phyloP scores from a whole-genome alignment of 2,888 invertebrate genomes.

The Brachyopa scutellaris region DNA sequence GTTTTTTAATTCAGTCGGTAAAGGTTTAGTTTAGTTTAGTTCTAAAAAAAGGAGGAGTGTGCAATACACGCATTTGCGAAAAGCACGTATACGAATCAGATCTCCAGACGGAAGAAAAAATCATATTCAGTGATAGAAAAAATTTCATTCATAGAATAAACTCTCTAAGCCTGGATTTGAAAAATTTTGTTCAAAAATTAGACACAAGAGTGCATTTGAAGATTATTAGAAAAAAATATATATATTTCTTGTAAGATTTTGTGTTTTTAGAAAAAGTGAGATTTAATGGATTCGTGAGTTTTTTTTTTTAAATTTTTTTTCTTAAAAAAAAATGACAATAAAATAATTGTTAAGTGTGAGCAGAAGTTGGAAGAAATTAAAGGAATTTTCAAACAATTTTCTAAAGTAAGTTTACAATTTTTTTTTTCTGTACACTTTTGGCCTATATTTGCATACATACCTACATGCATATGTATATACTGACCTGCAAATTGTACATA shows the following conservation, averaged over 20 bases:
- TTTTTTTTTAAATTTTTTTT: too few relatives aligned
- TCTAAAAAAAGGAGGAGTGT: slow-evolving; percentile 66
- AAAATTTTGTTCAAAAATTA: background rate
- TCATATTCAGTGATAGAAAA: slow-evolving; percentile 1
- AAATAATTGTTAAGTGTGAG: slow-evolving; percentile 21
- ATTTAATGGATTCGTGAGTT: too few relatives aligned
- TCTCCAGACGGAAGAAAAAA: slow-evolving; percentile 3
- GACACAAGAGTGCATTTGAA: slow-evolving; percentile 4
- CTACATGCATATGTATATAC: background rate
- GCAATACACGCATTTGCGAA: slow-evolving; percentile 18
- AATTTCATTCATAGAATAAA: background rate
- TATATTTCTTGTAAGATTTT: background rate
- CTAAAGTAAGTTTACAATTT: slow-evolving; percentile 28
- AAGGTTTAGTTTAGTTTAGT: slow-evolving; percentile 80
- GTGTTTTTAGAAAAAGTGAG: slow-evolving; percentile 13
- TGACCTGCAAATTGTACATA: too few relatives aligned
- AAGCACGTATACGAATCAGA: background rate
- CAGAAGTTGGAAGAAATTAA: slow-evolving; percentile 2
- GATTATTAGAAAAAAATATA: slow-evolving; percentile 1
- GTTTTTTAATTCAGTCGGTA: slow-evolving; percentile 82
- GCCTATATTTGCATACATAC: background rate
- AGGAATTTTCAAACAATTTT: slow-evolving; percentile 13
- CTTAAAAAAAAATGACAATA: slow-evolving; percentile 51
- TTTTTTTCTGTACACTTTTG: background rate
- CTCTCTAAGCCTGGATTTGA: background rate